Base-by-base conservation (phyloP, 2,797 vertebrate species). In the Eulemur mongoz region DNA sequence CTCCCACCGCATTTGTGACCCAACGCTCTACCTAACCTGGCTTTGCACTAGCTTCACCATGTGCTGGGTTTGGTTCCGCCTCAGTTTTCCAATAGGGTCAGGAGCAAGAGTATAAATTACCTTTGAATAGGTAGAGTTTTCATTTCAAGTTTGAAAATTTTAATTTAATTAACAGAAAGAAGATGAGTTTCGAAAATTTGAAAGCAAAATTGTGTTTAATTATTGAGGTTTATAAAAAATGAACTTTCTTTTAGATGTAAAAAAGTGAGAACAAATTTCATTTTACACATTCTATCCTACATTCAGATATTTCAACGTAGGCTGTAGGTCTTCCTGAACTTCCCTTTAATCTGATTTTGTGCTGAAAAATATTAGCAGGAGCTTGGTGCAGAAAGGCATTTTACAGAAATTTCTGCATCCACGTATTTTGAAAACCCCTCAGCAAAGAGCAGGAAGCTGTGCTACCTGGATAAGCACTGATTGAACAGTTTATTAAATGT, bases 111-210 rank as follows among this genome's bases (percentile, higher is more conserved):
- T 12, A 12, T 1, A 85, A 63, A 38, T 59, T 8, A 17, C 13
- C 40, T 96, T 43, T 30, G 54, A 91, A 38, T 89, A 57, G 1
- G 12, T 48, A 40, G 73, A 85, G 45, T 63, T 82, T 94, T 72
- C 23, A 81, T 72, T 94, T 75, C 7, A 78, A 83, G 17, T 79
- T 9, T 38, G 13, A 92, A 80, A 22, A 25, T 91, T 91, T 63
- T 35, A 6, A 65, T 84, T 67, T 78, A 84, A n/a, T 81, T 52
- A 61, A 63, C 70, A 35, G 61, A 14, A 93, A 63, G 9, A n/a
- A 78, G 50, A 80, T n/a, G 70, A 59, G 80, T 76, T 52, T 63
- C 73, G 63, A 48, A 57, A 10, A 12, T 79, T 88, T 83, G 65
- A 84, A 96, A 32, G 38, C n/a, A 35, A 54, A 73, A 48, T 65